Conservation (phyloP, 2,113 vertebrate species). For the Campylomormyrus numenius region DNA sequence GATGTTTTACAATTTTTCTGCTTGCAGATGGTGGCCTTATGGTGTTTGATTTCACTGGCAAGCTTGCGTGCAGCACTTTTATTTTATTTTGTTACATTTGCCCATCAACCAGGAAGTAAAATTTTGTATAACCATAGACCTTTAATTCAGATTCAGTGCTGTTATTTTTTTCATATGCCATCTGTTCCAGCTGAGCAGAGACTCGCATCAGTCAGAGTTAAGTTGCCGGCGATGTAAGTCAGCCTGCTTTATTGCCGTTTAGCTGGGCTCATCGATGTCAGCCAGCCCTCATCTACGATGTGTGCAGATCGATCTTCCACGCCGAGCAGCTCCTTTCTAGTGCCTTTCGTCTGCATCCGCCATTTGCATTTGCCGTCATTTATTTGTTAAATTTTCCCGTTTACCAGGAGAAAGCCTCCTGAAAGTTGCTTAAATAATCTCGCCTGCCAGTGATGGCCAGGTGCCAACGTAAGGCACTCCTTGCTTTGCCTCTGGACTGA, state of each 20-base stretch:
- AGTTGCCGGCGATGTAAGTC: not conserved
- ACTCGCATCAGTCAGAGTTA: conserved; percentile 11
- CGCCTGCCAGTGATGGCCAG: not conserved
- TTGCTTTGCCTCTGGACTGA: conserved; percentile 19
- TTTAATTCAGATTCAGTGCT: not conserved
- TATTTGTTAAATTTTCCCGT: not conserved
- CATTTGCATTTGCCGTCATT: not conserved
- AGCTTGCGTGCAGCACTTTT: not conserved
- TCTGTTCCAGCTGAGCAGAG: not conserved
- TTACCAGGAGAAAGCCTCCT: not conserved
- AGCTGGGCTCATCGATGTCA: conserved; percentile 14
- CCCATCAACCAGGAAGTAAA: conserved; percentile 7
- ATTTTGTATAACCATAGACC: not conserved
- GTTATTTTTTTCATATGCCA: not conserved
- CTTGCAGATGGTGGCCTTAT: not conserved
- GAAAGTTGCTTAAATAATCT: conserved; percentile 28
- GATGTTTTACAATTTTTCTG: not conserved
- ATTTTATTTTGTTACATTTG: not conserved
- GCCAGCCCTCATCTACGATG: not conserved
- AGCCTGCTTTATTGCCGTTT: conserved; percentile 9
- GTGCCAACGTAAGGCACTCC: not conserved
- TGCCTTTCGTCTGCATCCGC: not conserved
- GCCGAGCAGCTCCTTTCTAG: not conserved
- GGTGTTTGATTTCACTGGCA: not conserved
- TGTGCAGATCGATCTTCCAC: not conserved